phyloP scores from a whole-genome alignment of 1,140 invertebrate species.

The Heliconius hermathena region DNA sequence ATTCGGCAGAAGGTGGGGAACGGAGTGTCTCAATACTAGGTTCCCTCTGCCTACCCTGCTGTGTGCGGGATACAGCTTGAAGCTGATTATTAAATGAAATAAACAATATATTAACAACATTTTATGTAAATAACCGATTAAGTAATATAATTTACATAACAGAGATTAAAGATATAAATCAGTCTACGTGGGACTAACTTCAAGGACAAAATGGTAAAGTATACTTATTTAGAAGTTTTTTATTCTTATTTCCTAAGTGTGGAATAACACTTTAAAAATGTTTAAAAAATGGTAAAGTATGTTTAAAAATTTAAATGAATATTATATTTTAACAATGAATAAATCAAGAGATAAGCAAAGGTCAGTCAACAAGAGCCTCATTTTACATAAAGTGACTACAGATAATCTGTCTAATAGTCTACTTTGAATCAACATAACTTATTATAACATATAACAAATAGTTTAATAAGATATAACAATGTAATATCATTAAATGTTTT shows the following conservation, averaged over 20 bases:
- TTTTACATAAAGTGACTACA: not conserved
- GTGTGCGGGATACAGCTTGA: too few species aligned
- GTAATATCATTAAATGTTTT: too few species aligned
- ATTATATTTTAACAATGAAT: not conserved
- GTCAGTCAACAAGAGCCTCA: not conserved
- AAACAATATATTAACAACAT: not conserved
- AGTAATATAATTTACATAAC: not conserved
- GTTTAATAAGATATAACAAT: too few species aligned
- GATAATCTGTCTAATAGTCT: not conserved
- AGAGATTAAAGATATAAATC: conserved; percentile 1
- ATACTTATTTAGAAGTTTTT: too few species aligned
- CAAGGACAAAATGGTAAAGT: not conserved
- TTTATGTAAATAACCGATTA: not conserved
- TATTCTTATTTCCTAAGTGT: too few species aligned
- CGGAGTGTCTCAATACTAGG: too few species aligned
- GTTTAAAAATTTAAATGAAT: not conserved
- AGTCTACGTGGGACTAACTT: not conserved
- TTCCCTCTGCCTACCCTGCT: too few species aligned
- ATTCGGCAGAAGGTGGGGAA: too few species aligned
- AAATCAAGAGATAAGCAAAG: not conserved
- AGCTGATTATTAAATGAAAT: not conserved
- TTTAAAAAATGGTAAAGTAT: too few species aligned
- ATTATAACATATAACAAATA: too few species aligned
- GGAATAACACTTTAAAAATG: too few species aligned
- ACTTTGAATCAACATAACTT: not conserved